A percentile compares a stretch with the other conserved stretches of the same genome.
Evolutionary conservation across 2,797 vertebrate species (phyloP).

Genomic region (Acanthurus tractus): DNA sequence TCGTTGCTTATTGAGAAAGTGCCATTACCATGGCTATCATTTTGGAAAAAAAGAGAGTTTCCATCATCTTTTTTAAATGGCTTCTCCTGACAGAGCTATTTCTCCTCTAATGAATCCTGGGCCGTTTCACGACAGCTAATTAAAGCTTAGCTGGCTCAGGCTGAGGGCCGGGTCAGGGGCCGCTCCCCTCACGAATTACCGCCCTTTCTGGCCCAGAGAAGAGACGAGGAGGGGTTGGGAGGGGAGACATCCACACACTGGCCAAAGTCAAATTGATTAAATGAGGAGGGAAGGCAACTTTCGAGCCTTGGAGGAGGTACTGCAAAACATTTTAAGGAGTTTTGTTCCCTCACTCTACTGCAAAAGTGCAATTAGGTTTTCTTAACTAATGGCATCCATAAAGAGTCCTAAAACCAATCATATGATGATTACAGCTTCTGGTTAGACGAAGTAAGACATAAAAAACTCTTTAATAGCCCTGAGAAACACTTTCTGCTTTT

Average conservation of each 20-base stretch:
- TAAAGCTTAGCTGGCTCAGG: slow-evolving; percentile 87
- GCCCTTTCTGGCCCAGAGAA: slow-evolving; percentile 56
- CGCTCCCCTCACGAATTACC: slow-evolving; percentile 76
- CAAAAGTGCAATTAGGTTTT: slow-evolving; percentile 60
- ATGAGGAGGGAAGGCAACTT: slow-evolving; percentile 51
- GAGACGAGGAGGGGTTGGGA: slow-evolving; percentile 14
- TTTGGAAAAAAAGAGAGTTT: slow-evolving; percentile 80
- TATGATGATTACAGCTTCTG: slow-evolving; percentile 79
- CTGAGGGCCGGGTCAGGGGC: slow-evolving; percentile 83
- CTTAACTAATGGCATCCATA: slow-evolving; percentile 74
- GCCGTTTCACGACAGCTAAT: slow-evolving; percentile 88
- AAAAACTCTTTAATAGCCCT: slow-evolving; percentile 73
- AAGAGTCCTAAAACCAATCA: slow-evolving; percentile 80
- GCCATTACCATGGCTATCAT: slow-evolving; percentile 84
- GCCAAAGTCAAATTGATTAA: slow-evolving; percentile 88
- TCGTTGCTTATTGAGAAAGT: slow-evolving; percentile 93
- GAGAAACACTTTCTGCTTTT: slow-evolving; percentile 61
- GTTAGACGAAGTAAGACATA: slow-evolving; percentile 72
- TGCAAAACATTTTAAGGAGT: slow-evolving; percentile 62
- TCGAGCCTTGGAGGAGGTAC: slow-evolving; percentile 38
- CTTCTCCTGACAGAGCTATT: slow-evolving; percentile 84
- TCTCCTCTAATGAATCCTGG: slow-evolving; percentile 85
- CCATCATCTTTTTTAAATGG: slow-evolving; percentile 88
- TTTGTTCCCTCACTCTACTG: slow-evolving; percentile 38
- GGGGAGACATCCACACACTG: slow-evolving; percentile 25